Evolutionary conservation across 2,888 invertebrate species (phyloP), one percentile per base, ranked within the genome.

Genomic region (Caenorhabditis sinica): DNA sequence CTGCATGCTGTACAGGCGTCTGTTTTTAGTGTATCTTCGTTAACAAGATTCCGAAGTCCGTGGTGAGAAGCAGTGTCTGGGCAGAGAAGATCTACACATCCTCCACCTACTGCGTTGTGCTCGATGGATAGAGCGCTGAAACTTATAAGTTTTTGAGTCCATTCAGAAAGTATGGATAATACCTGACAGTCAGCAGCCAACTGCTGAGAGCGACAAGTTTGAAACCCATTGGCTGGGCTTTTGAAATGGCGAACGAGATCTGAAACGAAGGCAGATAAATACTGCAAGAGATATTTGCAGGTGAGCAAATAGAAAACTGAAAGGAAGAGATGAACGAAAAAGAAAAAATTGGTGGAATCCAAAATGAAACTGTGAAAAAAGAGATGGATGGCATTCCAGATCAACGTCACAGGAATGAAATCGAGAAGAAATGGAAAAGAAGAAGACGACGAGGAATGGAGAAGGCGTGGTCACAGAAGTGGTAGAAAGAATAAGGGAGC

Each of bases 1-100:
- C 73, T 65, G 73, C 92, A 92, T 1, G 83, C 75, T n/a, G 81
- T 76, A 79, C 92, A 92, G 25, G 87, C 60, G 33, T 88, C 89
- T 13, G 83, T 84, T 61, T 83, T 83, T 60, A 87, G 53, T 4
- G 88, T 88, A n/a, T 86, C 87, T 5, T 89, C 89, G 69, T 88
- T 89, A 13, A 89, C 86, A 53, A 89, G 81, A 33, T 82, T 84
- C 17, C 83, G 82, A 20, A 86, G 77, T 28, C 88, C 88, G 51
- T 85, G 82, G 45, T 86, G 85, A 25, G 86, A 71, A 40, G 89
- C 87, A 43, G 87, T 85, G 5, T 83, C 79, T 4, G 89, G 89
- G 51, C 89, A 89, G 43, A 87, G 86, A 49, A 89, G 76, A 33
- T 89, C 87, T 15, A 88, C 45, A 69, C 89, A 89, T 40, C 86